Percentiles rank a stretch among this genome's conserved stretches.
Evolutionary conservation across 2,113 vertebrate species (phyloP).

Genomic region (Lethenteron camtschaticum): DNA sequence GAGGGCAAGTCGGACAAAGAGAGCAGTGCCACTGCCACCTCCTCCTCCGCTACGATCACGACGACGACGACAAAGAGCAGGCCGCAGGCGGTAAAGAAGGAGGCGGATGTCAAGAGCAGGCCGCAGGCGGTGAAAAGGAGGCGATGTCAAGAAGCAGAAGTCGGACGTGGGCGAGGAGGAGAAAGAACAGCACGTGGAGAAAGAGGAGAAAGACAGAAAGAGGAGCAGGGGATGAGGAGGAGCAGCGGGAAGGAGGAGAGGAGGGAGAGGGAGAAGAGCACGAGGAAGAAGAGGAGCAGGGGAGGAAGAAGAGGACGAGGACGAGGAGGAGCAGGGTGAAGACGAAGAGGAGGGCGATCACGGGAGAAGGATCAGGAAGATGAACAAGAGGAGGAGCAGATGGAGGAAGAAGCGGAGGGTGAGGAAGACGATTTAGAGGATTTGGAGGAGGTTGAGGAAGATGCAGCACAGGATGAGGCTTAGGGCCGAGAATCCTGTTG

Average conservation of each 20-base stretch:
- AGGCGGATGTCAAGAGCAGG: too few species aligned
- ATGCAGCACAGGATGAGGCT: not conserved
- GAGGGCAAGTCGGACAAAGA: too few species aligned
- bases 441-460: not conserved
- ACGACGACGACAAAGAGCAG: too few species aligned
- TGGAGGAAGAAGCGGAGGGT: not conserved
- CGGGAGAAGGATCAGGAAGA: not conserved
- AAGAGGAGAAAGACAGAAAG: conserved; percentile 1
- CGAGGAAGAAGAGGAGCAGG: not conserved
- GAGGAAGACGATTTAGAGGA: not conserved
- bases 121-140: not conserved
- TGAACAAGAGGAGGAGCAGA: not conserved
- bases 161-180: not conserved
- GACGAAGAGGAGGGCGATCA: not conserved
- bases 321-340: not conserved
- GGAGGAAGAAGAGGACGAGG: not conserved
- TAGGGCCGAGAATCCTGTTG: too few species aligned
- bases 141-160: not conserved
- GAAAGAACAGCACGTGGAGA: not conserved
- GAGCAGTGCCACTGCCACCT: too few species aligned
- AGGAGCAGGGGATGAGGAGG: not conserved
- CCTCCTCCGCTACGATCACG: too few species aligned
- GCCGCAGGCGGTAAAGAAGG: too few species aligned
- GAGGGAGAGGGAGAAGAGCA: not conserved
- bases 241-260: not conserved